Conservation (phyloP, 2,797 vertebrate genomes). For the Anabas testudineus region DNA sequence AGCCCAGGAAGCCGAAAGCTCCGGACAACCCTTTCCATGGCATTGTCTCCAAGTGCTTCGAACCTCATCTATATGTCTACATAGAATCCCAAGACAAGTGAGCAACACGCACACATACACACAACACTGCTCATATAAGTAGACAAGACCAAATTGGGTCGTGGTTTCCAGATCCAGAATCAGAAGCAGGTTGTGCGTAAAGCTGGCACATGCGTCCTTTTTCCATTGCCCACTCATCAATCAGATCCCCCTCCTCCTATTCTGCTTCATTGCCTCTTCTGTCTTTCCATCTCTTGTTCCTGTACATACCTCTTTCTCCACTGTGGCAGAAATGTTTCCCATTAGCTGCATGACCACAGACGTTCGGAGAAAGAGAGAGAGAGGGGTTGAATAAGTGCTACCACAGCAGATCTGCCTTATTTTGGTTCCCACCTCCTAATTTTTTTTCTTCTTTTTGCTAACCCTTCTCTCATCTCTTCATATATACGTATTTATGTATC, state of each 20-base stretch:
- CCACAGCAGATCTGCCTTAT: conserved; percentile 75
- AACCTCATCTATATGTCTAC: conserved; percentile 98
- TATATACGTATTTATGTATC: conserved; percentile 29
- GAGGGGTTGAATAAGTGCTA: conserved; percentile 74
- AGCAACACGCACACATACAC: conserved; percentile 75
- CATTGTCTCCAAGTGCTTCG: conserved; percentile 98
- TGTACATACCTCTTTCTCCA: conserved; percentile 69
- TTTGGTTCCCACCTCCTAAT: conserved; percentile 62
- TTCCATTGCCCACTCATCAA: conserved; percentile 67
- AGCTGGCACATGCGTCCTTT: conserved; percentile 56
- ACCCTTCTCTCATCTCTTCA: conserved; percentile 35
- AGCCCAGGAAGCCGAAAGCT: conserved; percentile 96
- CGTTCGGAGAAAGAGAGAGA: conserved; percentile 63
- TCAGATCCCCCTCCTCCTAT: conserved; percentile 59
- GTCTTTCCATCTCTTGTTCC: conserved; percentile 73
- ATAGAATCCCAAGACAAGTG: conserved; percentile 99
- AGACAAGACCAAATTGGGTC: conserved; percentile 19
- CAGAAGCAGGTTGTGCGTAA: conserved; percentile 61
- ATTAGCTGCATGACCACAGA: conserved; percentile 86
- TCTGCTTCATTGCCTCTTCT: conserved; percentile 58
- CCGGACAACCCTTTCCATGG: conserved; percentile 98
- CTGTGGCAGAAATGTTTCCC: conserved; percentile 85
- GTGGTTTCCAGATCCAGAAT: conserved; percentile 43
- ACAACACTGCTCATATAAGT: conserved; percentile 32
- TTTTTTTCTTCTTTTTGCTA: conserved; percentile 47